Base-by-base conservation (phyloP, 1,140 invertebrate species). In the Campoletis sonorensis region DNA sequence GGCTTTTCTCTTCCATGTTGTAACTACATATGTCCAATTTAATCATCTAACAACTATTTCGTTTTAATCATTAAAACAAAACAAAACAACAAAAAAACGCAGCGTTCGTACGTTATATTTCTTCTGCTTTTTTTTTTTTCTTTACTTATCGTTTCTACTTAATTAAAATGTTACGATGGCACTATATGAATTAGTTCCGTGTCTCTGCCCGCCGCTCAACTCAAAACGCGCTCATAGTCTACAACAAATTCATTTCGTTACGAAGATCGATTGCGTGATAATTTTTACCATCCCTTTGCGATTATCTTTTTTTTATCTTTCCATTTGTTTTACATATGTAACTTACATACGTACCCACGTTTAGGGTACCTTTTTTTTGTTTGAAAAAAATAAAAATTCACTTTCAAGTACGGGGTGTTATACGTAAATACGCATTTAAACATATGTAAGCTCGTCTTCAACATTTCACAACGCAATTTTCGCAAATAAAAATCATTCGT, bases 151-250 rank as follows among this genome's bases (percentile, higher is more conserved):
- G 30, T 67, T 58, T 71, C 33, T 79, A 40, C 82, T 90, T 89
- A 85, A 89, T 88, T 90, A 90, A 83, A 89, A 85, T 86, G 85
- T 89, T 90, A 92, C 86, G 88, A 92, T 92, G 91, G 91, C 90
- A 92, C 90, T 91, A 87, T 91, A 89, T 86, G 87, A 89, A 87
- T 88, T 87, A 88, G 86, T 88, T 88, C 85, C 83, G 80, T 86
- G 40, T 75, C 84, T 82, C 85, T 84, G 40, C 40, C 13, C 40
- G 40, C 13, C 40, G 40, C 40, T 45, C 2, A 45, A 8, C 40
- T 45, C 7, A 1, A 45, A 45, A 45, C 40, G 40, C 7, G 40
- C 40, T 88, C 87, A 83, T 85, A 84, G 86, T 1, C 85, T 88
- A 88, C 85, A 85, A 80, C 88, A 86, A 82, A 85, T 79, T 85